These are phyloP conservation scores for Alaudala cheleensis DNA, from an alignment of 2,113 vertebrate species.

Conservation along the genomic window DNA sequence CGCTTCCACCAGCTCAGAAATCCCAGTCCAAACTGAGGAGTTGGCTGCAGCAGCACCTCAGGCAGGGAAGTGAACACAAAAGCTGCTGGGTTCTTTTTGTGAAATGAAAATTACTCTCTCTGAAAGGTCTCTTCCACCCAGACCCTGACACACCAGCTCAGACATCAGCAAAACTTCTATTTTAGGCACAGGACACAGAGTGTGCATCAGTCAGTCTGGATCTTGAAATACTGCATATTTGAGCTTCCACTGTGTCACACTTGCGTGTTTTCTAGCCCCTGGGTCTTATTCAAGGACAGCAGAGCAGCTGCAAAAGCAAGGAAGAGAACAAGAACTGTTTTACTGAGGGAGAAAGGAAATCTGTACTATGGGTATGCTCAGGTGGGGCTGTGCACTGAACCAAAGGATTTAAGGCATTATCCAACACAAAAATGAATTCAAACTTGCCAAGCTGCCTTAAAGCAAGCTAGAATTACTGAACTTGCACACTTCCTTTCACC, in stretches of 20 bases:
- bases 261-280: background rate
- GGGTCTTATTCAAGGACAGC: slow-evolving; percentile 30
- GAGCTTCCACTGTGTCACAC: background rate
- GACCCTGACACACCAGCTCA: background rate
- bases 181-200: background rate
- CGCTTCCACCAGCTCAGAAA: background rate
- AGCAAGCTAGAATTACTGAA: background rate
- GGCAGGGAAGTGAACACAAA: background rate
- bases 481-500: background rate
- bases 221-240: slow-evolving; percentile 23
- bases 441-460: background rate
- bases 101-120: background rate
- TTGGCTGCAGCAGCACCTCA: background rate
- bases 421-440: background rate
- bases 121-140: background rate
- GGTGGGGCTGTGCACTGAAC: background rate
- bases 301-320: slow-evolving; percentile 4
- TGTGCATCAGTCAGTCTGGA: background rate
- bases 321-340: background rate
- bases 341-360: background rate
- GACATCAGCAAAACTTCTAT: background rate
- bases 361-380: background rate
- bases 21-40: background rate
- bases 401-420: background rate
- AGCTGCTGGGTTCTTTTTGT: background rate